Evolutionary conservation across 1,140 invertebrate species (phyloP).

Genomic region (Cyphomyrmex costatus): DNA sequence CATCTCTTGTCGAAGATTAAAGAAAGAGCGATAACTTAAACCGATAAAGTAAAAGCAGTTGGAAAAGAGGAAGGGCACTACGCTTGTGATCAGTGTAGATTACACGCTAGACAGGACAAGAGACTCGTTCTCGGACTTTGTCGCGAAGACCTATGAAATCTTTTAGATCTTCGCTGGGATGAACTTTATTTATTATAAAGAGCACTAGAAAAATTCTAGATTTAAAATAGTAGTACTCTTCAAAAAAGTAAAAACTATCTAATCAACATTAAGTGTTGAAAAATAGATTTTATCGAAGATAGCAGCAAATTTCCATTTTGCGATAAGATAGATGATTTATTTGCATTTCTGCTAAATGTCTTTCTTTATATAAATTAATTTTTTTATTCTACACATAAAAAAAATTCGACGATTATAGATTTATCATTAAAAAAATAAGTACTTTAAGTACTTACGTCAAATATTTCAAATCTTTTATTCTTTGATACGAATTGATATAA

Average conservation of each 20-base stretch:
- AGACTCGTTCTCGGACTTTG: background rate
- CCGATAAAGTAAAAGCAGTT: constrained; percentile 3
- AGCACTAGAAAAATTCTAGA: background rate
- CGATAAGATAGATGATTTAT: background rate
- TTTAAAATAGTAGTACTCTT: background rate
- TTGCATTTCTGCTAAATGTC: background rate
- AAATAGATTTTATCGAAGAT: background rate
- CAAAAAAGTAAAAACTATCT: background rate
- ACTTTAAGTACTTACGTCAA: background rate
- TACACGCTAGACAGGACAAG: constrained; percentile 7
- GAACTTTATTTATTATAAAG: background rate
- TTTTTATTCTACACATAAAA: background rate
- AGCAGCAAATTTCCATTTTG: background rate
- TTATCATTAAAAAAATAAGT: background rate
- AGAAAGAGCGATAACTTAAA: constrained; percentile 6
- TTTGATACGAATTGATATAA: background rate
- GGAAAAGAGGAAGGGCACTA: background rate
- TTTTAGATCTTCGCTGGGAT: background rate
- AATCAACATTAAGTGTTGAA: background rate
- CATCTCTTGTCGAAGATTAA: constrained; percentile 6
- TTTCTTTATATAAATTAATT: background rate
- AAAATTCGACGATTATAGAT: background rate
- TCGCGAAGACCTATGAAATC: background rate
- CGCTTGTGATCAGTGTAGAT: constrained; percentile 6
- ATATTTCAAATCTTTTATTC: background rate